Conservation (phyloP, 2,113 vertebrate genomes). For the Lophius piscatorius region DNA sequence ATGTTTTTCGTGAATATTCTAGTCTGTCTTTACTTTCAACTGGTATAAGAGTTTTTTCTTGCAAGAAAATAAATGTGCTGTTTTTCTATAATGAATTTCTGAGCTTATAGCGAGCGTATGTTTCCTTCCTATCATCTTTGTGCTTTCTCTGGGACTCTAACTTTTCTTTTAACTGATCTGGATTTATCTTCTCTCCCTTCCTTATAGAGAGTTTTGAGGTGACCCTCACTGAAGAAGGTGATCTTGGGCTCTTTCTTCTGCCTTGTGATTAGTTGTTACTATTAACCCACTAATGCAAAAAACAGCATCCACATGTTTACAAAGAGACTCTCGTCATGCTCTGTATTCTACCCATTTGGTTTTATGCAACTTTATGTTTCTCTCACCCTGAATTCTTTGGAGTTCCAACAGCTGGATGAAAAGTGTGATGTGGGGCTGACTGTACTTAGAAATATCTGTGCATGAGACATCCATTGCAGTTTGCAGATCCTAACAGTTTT, state of each 20-base stretch:
- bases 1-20: constrained; percentile 10
- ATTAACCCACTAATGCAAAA: constrained; percentile 99
- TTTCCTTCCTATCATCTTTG: constrained; percentile 59
- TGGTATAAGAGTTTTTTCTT: constrained; percentile 19
- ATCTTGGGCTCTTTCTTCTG: constrained; percentile 95
- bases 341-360: constrained; percentile 81
- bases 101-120: constrained; percentile 34
- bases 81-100: constrained; percentile 37
- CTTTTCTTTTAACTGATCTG: constrained; percentile 89
- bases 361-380: constrained; percentile 76
- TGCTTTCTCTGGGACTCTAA: constrained; percentile 72
- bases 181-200: constrained; percentile 97
- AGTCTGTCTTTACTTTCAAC: constrained; percentile 31
- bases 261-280: constrained; percentile 82
- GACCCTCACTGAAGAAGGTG: constrained; percentile 99
- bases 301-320: constrained; percentile 89
- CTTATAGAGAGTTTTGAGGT: constrained; percentile 99
- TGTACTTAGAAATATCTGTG: constrained; percentile 95
- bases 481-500: constrained; percentile 81
- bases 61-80: constrained; percentile 3
- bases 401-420: constrained; percentile 83
- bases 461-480: constrained; percentile 97
- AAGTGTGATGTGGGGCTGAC: constrained; percentile 82
- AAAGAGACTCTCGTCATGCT: constrained; percentile 89
- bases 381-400: constrained; percentile 66